Base-by-base conservation (phyloP, 2,888 invertebrate species). In the Diarsia brunnea region DNA sequence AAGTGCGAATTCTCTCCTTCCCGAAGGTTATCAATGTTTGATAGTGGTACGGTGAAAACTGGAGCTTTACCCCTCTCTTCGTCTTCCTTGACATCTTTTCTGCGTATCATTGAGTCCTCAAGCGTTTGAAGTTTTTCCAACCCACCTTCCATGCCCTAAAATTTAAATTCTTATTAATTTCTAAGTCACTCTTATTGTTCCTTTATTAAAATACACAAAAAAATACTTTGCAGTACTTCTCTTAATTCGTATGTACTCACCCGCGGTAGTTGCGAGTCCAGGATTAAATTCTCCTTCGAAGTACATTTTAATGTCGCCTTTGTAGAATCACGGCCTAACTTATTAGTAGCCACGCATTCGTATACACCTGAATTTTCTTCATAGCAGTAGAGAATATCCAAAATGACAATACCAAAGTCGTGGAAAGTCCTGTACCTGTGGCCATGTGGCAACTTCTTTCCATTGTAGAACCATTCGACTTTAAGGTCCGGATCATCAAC, bases 391-490 rank as follows among this genome's bases (percentile, higher is more conserved):
- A 99, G 95, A 89, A 99, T 99, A 91, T 99, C 99, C 91, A 99
- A 97, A 88, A 99, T 99, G 68, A 99, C 99, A 91, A 99, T 98
- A 80, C 99, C 99, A 93, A 99, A 99, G 92, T 99, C 99, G 92
- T 99, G 99, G 98, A 99, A 99, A 73, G 99, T 99, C 88, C 99
- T 98, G 95, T 99, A 99, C 86, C 99, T 98, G 94, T 99, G 99
- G 69, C 99, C 99, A 95, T 98, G 98, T 2, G 99, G 98, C 87
- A 99, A 95, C 92, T 99, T 99, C 93, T 98, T 98, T 79, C 98
- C 99, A 92, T 99, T 99, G 93, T 98, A 99, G 94, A 98, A 99
- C 99, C 99, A 99, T 95, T 99, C 99, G 27, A 99, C 99, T 87
- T 98, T 98, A 82, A 99, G 97, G 88, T 99, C 98, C 8, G 99